Evolutionary conservation across 1,140 invertebrate genomes (phyloP).

Genomic region (Drosophila athabasca): DNA sequence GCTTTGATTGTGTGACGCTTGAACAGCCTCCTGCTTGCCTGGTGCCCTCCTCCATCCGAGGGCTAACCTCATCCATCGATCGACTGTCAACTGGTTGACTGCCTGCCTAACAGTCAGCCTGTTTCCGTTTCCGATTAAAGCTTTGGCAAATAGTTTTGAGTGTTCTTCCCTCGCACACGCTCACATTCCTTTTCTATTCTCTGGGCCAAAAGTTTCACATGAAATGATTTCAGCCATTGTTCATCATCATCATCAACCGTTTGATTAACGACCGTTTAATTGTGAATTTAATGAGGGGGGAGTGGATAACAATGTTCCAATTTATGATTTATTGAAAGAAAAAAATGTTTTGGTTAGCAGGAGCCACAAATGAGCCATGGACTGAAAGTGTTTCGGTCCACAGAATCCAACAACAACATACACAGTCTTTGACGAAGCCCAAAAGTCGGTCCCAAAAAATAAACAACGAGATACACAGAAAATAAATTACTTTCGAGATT

Average conservation of each 20-base stretch:
- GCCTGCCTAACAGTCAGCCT: conserved; percentile 74
- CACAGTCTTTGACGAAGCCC: no score
- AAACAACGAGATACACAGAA: no score
- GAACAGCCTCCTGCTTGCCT: neutral
- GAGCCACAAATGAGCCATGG: no score
- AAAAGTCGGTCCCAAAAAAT: no score
- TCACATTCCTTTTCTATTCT: neutral
- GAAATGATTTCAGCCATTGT: conserved; percentile 69
- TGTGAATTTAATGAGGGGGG: conserved; percentile 46
- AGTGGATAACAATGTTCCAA: neutral
- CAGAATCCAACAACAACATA: no score
- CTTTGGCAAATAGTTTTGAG: conserved; percentile 74
- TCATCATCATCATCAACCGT: conserved; percentile 47
- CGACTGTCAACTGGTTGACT: conserved; percentile 73
- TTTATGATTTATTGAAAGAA: conserved; percentile 36
- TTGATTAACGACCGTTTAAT: conserved; percentile 75
- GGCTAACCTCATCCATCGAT: conserved; percentile 66
- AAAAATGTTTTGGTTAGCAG: neutral
- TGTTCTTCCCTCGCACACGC: conserved; percentile 19
- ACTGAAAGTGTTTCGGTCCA: no score
- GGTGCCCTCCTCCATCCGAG: conserved; percentile 1
- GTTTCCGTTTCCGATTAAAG: conserved; percentile 82
- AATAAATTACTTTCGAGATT: no score
- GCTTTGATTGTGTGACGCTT: conserved; percentile 70
- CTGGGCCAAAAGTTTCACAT: conserved; percentile 50